Evolutionary conservation across 2,797 vertebrate species (phyloP).

Genomic region (Notolepis coatsorum): DNA sequence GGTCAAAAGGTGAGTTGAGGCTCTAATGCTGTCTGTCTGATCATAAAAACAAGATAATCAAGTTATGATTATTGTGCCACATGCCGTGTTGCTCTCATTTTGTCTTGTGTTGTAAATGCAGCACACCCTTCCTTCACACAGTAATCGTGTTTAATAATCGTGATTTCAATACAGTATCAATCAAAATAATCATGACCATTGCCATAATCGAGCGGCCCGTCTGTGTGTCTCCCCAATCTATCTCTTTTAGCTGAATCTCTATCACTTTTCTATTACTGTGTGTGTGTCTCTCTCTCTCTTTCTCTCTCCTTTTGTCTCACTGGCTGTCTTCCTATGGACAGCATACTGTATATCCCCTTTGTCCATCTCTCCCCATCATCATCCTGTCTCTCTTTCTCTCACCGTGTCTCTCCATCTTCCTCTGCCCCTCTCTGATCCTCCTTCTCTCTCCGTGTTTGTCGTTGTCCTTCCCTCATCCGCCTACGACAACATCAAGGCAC

Average conservation of each 20-base stretch:
- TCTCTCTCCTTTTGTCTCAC: conserved; percentile 53
- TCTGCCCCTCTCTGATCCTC: too few species aligned
- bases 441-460: background rate
- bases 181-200: background rate
- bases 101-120: too few species aligned
- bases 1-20: conserved; percentile 71
- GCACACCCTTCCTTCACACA: too few species aligned
- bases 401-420: too few species aligned
- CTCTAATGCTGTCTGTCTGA: background rate
- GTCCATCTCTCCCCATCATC: too few species aligned
- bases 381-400: too few species aligned
- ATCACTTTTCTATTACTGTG: background rate
- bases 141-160: too few species aligned
- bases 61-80: too few species aligned
- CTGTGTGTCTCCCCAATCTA: background rate
- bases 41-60: background rate
- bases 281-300: conserved; percentile 42
- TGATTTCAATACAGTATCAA: too few species aligned
- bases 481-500: too few species aligned
- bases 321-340: background rate
- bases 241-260: background rate
- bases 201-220: background rate
- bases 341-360: background rate
- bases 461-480: background rate
- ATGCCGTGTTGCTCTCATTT: too few species aligned